A percentile compares a stretch with the other conserved stretches of the same genome.
Conservation (phyloP, 2,113 vertebrate genomes). For the Coptodon rendalli region DNA sequence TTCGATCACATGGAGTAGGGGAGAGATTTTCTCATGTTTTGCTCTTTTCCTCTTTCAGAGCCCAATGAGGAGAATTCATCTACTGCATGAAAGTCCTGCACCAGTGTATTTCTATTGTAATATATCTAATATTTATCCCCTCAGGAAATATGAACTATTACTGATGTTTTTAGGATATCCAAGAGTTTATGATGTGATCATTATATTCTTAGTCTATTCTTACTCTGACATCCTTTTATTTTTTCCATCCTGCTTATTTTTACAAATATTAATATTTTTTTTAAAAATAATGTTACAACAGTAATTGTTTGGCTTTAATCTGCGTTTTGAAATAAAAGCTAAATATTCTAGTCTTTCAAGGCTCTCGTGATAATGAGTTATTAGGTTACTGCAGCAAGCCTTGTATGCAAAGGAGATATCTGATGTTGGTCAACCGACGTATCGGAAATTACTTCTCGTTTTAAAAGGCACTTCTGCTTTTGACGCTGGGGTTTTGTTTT, state of each 20-base stretch:
- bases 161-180: background rate
- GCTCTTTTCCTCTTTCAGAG: constrained; percentile 55
- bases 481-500: background rate
- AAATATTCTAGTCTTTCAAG: background rate
- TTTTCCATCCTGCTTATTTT: background rate
- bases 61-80: constrained; percentile 53
- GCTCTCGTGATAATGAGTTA: background rate
- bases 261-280: constrained; percentile 20
- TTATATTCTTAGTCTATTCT: constrained; percentile 4
- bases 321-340: constrained; percentile 18
- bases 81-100: background rate
- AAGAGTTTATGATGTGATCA: background rate
- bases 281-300: constrained; percentile 4
- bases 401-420: background rate
- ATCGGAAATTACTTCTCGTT: constrained; percentile 9
- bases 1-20: background rate
- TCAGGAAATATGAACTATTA: background rate
- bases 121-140: constrained; percentile 3
- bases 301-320: background rate
- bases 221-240: background rate
- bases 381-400: background rate
- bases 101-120: background rate
- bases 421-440: background rate
- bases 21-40: constrained; percentile 5
- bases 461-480: constrained; percentile 27